These are phyloP conservation scores for Tauraco hartlaubi DNA, from an alignment of 2,797 vertebrate genomes.

Conservation along the genomic window DNA sequence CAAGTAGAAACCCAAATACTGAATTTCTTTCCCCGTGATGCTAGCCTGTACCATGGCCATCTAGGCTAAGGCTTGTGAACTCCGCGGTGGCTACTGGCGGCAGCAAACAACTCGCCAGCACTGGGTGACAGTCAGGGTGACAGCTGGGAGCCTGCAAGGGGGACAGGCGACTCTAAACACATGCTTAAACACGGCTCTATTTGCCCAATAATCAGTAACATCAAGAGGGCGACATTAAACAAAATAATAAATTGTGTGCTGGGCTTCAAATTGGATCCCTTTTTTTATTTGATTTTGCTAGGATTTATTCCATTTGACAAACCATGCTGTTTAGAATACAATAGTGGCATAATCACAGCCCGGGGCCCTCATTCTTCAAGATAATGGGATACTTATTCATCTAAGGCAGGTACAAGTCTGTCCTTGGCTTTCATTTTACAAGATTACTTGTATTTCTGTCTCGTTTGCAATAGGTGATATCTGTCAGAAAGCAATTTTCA, in stretches of 20 bases:
- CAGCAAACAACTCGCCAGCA: neutral
- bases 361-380: slow-evolving; percentile 90
- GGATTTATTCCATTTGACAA: slow-evolving; percentile 90
- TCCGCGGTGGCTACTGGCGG: rapidly evolving
- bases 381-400: slow-evolving; percentile 84
- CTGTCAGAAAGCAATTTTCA: slow-evolving; percentile 76
- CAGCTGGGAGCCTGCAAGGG: neutral
- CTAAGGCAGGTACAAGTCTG: slow-evolving; percentile 88
- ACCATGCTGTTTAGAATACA: slow-evolving; percentile 93
- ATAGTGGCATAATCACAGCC: slow-evolving; percentile 93
- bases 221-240: slow-evolving; percentile 59
- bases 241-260: slow-evolving; percentile 77
- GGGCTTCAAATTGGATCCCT: slow-evolving; percentile 67
- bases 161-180: slow-evolving; percentile 60
- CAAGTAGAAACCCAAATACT: neutral
- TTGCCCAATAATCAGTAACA: slow-evolving; percentile 65
- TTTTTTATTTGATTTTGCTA: slow-evolving; percentile 67
- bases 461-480: slow-evolving; percentile 70
- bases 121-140: neutral
- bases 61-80: neutral
- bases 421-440: slow-evolving; percentile 85
- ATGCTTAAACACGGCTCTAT: slow-evolving; percentile 63
- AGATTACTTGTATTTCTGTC: slow-evolving; percentile 83
- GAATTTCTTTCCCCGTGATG: neutral
- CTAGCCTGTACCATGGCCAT: neutral